Evolutionary conservation across 2,888 invertebrate genomes (phyloP), one percentile per base, ranked within the genome.

Genomic region (Acanthosepion pharaonis): DNA sequence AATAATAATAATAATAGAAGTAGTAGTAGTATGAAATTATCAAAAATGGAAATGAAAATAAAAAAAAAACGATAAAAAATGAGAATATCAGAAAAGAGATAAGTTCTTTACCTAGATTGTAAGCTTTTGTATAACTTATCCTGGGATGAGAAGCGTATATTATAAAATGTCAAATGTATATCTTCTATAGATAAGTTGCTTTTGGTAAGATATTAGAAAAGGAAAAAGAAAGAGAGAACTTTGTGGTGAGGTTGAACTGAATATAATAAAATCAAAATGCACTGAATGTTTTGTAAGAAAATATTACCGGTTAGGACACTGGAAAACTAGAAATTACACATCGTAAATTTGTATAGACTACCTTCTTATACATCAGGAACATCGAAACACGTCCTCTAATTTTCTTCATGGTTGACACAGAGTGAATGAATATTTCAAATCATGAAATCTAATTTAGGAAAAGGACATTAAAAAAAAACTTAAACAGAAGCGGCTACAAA

Each of bases 61-160:
- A 20, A n/a, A 78, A 78, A n/a, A n/a, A n/a, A 15, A 78, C 0
- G 4, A n/a, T 0, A n/a, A 33, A 78, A 78, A 78, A 78, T 42
- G 42, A 78, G 23, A 11, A 15, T n/a, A 78, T 33, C 23, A 78
- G n/a, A 78, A 78, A 78, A 78, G 78, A 78, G 3, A n/a, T 78
- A 78, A n/a, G n/a, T 78, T 78, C n/a, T 78, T 78, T 78, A 78
- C n/a, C 78, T 78, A 78, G 15, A n/a, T 78, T 33, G 78, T 78
- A 78, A 33, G 78, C 78, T 78, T 78, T 78, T 78, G 78, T 78
- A n/a, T 78, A 78, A 78, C n/a, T 33, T 33, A n/a, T 78, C n/a
- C 33, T n/a, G n/a, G n/a, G 78, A 78, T 78, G 78, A 33, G 78
- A 78, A 78, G n/a, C 78, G 78, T 78, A 78, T 78, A 78, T 78